Evolutionary conservation across 2,797 vertebrate species (phyloP).

Genomic region (Anniella stebbinsi): DNA sequence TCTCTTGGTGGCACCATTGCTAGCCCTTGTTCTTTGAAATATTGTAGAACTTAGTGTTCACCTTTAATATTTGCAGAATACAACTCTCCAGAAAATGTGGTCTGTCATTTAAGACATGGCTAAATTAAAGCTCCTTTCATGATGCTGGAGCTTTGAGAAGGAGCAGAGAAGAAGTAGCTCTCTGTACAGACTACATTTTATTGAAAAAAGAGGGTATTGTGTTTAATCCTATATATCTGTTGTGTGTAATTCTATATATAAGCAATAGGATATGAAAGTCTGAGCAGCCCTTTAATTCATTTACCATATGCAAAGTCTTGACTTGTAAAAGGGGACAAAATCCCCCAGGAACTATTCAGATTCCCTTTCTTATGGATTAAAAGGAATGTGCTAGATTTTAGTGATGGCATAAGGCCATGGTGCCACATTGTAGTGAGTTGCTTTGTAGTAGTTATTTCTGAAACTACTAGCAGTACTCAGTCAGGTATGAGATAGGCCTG

Average conservation of each 20-base stretch:
- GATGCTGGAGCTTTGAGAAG: slow-evolving; percentile 1
- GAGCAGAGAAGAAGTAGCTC: slow-evolving; percentile 32
- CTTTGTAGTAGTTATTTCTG: background rate
- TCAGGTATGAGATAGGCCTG: background rate
- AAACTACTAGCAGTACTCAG: background rate
- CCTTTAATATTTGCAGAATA: background rate
- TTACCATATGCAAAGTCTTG: background rate
- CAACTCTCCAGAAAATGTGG: background rate
- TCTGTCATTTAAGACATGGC: slow-evolving; percentile 35
- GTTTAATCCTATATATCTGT: background rate
- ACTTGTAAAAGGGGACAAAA: background rate
- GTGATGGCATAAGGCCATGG: fast-evolving
- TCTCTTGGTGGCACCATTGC: background rate
- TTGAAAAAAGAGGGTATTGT: slow-evolving; percentile 4
- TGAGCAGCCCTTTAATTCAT: background rate
- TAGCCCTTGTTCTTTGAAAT: background rate
- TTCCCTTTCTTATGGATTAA: background rate
- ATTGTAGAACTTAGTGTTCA: background rate
- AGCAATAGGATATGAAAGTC: slow-evolving; percentile 2
- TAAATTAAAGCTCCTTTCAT: slow-evolving; percentile 38
- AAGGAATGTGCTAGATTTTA: slow-evolving; percentile 2
- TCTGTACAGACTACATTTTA: slow-evolving; percentile 2
- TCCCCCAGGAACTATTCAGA: background rate
- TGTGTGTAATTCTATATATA: background rate
- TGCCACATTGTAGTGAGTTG: background rate